phyloP scores from a whole-genome alignment of 2,888 invertebrate species.

The Perizoma flavofasciatum region DNA sequence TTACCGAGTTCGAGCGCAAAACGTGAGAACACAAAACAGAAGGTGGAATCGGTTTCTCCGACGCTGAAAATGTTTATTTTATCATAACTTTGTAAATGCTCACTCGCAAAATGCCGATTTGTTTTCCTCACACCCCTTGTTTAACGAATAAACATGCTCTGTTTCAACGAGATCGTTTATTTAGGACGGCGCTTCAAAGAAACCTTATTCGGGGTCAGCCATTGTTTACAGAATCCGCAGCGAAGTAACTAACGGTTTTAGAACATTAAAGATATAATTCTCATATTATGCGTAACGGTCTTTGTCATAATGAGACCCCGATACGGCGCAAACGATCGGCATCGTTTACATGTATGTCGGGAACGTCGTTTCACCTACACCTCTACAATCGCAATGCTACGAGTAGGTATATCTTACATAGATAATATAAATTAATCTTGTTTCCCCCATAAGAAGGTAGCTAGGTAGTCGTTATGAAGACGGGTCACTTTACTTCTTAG shows the following conservation, averaged over 20 bases:
- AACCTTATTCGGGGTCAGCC: constrained; percentile 41
- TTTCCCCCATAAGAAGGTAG: neutral
- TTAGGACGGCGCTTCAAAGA: constrained; percentile 48
- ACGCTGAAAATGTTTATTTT: constrained; percentile 1
- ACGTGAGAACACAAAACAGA: too few relatives aligned
- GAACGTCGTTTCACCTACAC: constrained; percentile 53
- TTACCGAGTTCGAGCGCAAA: too few relatives aligned
- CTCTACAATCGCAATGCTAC: too few relatives aligned
- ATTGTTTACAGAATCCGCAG: constrained; percentile 53
- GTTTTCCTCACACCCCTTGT: constrained; percentile 47
- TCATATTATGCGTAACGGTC: constrained; percentile 63
- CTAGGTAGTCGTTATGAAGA: too few relatives aligned
- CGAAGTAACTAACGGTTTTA: constrained; percentile 50
- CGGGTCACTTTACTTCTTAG: too few relatives aligned
- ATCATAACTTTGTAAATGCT: constrained; percentile 39
- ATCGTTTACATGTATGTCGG: constrained; percentile 46
- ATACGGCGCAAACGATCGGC: constrained; percentile 36
- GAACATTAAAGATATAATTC: constrained; percentile 51
- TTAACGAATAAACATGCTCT: constrained; percentile 44
- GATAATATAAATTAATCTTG: constrained; percentile 13
- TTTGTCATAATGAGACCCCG: constrained; percentile 54
- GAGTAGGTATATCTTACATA: too few relatives aligned
- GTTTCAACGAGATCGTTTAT: constrained; percentile 46
- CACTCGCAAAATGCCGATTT: constrained; percentile 48
- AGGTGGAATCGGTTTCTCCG: too few relatives aligned